phyloP scores from a whole-genome alignment of 2,113 vertebrate genomes.

The Fukomys damarensis region DNA sequence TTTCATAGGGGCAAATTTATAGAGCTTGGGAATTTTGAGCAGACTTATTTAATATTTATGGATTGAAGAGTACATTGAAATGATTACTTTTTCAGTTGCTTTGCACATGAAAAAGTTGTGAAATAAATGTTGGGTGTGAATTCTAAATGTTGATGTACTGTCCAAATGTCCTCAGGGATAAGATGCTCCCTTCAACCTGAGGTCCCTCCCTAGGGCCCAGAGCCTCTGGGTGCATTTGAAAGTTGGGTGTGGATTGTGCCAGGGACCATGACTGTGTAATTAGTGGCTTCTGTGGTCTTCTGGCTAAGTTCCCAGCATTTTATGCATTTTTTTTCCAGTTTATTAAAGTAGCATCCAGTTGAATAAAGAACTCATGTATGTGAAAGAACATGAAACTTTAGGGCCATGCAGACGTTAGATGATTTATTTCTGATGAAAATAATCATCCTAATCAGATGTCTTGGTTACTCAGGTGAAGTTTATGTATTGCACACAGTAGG shows the following conservation, averaged over 20 bases:
- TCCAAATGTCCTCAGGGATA: background rate
- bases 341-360: slow-evolving; percentile 23
- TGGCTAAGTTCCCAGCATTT: background rate
- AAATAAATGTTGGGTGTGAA: slow-evolving; percentile 58
- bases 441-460: background rate
- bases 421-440: slow-evolving; percentile 42
- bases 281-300: slow-evolving; percentile 21
- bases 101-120: slow-evolving; percentile 56
- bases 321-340: background rate
- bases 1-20: slow-evolving; percentile 42
- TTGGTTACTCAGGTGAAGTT: background rate
- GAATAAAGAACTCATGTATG: background rate
- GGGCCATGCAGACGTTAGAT: background rate
- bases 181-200: background rate
- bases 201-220: background rate
- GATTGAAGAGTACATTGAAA: background rate
- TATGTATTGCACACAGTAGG: background rate
- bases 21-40: slow-evolving; percentile 6
- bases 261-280: background rate
- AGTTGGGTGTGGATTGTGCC: background rate
- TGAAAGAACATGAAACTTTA: background rate
- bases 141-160: background rate
- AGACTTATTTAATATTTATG: slow-evolving; percentile 41
- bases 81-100: slow-evolving; percentile 25
- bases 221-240: background rate